Evolutionary conservation across 2,113 vertebrate species (phyloP), one percentile per base, ranked within the genome.

Genomic region (Orycteropus afer): DNA sequence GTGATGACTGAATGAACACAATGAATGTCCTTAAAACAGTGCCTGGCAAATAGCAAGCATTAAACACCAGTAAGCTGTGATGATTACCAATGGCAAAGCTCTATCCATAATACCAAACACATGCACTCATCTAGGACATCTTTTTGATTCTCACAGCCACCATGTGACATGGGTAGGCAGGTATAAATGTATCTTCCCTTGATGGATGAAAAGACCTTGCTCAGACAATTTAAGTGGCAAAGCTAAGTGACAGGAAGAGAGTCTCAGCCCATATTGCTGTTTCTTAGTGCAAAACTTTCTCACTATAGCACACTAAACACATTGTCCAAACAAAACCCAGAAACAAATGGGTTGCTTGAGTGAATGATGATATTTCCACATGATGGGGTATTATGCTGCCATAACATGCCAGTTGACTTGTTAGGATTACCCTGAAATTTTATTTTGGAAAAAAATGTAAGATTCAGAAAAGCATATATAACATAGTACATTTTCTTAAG

Each of bases 231-330:
- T 76, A 89, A 90, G 34, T 81, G 14, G 40, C 17, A 83, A 25
- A 92, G 14, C 42, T 12, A 76, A 76, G 5, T 76, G 5, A 34
- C 71, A 47, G 2, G 11, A 77, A 77, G 29, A 32, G 5, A 51
- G 29, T 32, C 7, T 77, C 25, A 76, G 59, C 20, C 13, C 37
- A 65, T 18, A 67, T 8, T 67, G 17, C 55, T 77, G 3, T 53
- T 95, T 90, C 53, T 76, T 5, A 95, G 34, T 49, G 15, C 53
- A 80, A 84, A 93, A 10, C 25, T 57, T 22, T 86, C 67, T 90
- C 34, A 42, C 32, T 94, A 10, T 15, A 86, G 23, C 51, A 25
- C 10, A 83, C 17, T 13, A 71, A 87, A 90, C 32, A 71, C 40
- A 0, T 18, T 76, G 17, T 8, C 15, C 40, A 89, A 61, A 25